Evolutionary conservation across 1,140 invertebrate genomes (phyloP).

Genomic region (Neotoxoptera formosana): DNA sequence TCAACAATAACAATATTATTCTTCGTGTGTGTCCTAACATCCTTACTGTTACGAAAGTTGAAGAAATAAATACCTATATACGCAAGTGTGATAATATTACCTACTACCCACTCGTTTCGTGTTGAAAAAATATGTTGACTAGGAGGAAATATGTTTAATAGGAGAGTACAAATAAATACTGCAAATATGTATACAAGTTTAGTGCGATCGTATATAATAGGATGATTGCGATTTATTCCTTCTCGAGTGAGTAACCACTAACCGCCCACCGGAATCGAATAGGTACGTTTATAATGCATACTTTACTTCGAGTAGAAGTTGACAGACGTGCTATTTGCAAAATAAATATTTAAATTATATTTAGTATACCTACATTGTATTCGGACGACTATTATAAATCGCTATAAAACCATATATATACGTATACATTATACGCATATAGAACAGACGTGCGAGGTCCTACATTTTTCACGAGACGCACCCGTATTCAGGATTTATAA

Average conservation of each 20-base stretch:
- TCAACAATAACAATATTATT: neutral
- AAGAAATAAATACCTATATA: slow-evolving; percentile 6
- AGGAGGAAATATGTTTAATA: neutral
- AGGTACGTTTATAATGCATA: neutral
- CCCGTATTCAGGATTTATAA: slow-evolving; percentile 16
- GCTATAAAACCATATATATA: neutral
- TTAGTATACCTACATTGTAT: neutral
- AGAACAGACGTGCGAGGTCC: neutral
- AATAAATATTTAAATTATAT: slow-evolving; percentile 11
- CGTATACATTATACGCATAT: neutral
- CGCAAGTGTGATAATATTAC: neutral
- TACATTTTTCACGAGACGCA: neutral
- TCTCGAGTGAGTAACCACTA: neutral
- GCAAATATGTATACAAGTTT: neutral
- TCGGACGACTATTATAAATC: slow-evolving; percentile 11
- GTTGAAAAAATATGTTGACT: neutral
- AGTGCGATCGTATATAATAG: neutral
- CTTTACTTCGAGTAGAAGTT: neutral
- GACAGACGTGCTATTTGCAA: neutral
- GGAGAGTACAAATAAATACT: neutral
- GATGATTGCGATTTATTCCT: neutral
- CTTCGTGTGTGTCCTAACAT: neutral
- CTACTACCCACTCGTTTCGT: neutral
- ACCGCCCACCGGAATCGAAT: neutral
- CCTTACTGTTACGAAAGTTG: neutral